Base-by-base conservation (phyloP, 2,888 invertebrate species). In the Alsophila aescularia region DNA sequence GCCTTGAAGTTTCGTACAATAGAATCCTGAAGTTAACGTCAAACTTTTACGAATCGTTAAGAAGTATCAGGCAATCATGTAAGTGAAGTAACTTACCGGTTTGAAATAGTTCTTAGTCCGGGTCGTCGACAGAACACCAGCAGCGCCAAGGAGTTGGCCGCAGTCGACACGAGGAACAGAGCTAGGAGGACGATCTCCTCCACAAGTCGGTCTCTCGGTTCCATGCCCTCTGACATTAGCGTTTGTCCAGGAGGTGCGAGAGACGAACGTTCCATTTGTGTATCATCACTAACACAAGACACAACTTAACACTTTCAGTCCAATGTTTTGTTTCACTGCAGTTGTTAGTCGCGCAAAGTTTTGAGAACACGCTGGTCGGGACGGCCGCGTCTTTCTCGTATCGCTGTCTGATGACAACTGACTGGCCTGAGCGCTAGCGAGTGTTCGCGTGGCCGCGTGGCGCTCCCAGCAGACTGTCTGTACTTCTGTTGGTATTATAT, bases 91-190 rank as follows among this genome's bases (percentile, higher is more conserved):
- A 79, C 92, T 89, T 87, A 95, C 95, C 95, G 93, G 92, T 96
- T 96, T 54, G 96, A 96, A 70, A 96, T 94, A 64, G 96, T 96
- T 73, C 96, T 92, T 42, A 96, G 89, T 41, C 95, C 94, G 44
- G 96, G 94, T 66, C 95, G 92, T 70, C 94, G 92, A 79, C 94
- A 93, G 86, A 96, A 96, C 43, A 96, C 95, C 66, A 96, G 86
- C 66, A 96, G 91, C 52, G 96, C 94, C 66, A 95, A 92, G 42
- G 93, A 93, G 79, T 96, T 96, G 72, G 95, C 94, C 56, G 94
- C 92, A 50, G 96, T 92, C 52, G 96, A 95, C 67, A 95, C 93
- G 75, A 94, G 85, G 77, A 94, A 93, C 69, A 94, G 80, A 56
- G 84, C 84, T 67, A 91, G 88, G 84, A 91, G 90, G 59, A 90